Conservation (phyloP, 2,797 vertebrate species). For the Halcyon chelicuti region DNA sequence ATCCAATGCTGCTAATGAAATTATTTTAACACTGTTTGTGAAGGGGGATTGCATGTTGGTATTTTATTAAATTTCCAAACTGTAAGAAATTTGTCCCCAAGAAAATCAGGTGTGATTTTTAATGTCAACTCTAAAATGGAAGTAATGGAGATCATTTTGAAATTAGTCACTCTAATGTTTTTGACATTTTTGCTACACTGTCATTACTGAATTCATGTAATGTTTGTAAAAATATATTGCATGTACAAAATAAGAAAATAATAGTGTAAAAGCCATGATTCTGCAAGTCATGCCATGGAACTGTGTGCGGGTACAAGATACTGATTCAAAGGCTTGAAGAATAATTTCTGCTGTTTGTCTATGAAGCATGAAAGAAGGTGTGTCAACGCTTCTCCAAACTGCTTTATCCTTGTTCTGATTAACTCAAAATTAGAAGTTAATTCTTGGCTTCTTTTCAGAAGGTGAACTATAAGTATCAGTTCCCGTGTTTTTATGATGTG, state of each 20-base stretch:
- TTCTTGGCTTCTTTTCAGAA: constrained; percentile 17
- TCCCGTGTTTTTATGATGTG: not conserved
- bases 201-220: not conserved
- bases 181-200: not conserved
- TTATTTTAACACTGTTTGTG: not conserved
- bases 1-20: not conserved
- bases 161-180: not conserved
- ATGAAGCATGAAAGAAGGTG: not conserved
- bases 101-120: not conserved
- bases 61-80: not conserved
- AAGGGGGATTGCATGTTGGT: accelerated
- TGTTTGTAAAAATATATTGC: not conserved
- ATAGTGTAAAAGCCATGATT: not conserved
- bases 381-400: not conserved
- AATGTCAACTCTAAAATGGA: not conserved
- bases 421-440: constrained; percentile 21
- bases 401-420: constrained; percentile 8
- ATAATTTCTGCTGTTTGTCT: not conserved
- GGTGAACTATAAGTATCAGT: not conserved
- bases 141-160: not conserved
- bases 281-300: not conserved
- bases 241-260: not conserved
- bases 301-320: not conserved
- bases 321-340: not conserved
- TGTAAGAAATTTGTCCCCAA: not conserved